phyloP scores from a whole-genome alignment of 2,888 invertebrate species.

The Hirtodrosophila trivittata region DNA sequence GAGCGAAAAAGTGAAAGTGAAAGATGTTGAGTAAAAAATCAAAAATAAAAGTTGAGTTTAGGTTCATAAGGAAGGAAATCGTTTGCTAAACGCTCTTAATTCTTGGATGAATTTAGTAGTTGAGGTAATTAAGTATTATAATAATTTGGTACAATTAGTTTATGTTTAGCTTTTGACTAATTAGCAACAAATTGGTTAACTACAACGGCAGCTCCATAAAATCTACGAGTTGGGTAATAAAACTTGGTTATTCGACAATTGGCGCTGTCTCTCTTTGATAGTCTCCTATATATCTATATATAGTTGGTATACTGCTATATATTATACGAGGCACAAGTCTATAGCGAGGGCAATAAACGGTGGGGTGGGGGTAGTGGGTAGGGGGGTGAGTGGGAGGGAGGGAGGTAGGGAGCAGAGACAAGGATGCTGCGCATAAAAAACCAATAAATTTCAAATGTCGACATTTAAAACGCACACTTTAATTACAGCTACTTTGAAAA shows the following conservation, averaged over 20 bases:
- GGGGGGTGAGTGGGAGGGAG: conserved; percentile 2
- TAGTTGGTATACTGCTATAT: too few relatives aligned
- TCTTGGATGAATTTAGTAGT: too few relatives aligned
- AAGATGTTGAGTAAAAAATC: too few relatives aligned
- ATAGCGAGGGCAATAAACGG: neutral
- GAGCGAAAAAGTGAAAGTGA: too few relatives aligned
- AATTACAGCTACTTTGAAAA: conserved; percentile 65
- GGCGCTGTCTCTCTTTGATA: conserved; percentile 16
- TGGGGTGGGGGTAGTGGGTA: conserved; percentile 1
- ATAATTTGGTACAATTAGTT: neutral
- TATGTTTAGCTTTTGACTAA: neutral
- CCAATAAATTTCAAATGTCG: conserved; percentile 75
- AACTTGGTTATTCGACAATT: conserved; percentile 15
- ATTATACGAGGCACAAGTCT: too few relatives aligned
- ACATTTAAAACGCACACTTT: conserved; percentile 78
- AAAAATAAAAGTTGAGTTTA: too few relatives aligned
- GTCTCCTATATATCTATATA: neutral
- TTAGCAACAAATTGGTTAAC: neutral
- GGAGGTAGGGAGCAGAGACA: conserved; percentile 18
- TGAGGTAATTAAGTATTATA: neutral
- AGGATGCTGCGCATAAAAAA: conserved; percentile 64
- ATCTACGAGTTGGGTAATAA: conserved; percentile 19
- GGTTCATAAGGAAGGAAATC: too few relatives aligned
- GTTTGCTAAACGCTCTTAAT: too few relatives aligned
- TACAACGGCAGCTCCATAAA: conserved; percentile 3